phyloP scores from a whole-genome alignment of 2,113 vertebrate genomes.

The cat (Felis catus) region F.catus_Fca126_mat1.0 CM031421.1:29000501-29001000 shows the following conservation, averaged over 20 bases:
- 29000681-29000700: not conserved
- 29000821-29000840: not conserved
- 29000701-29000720: too few species aligned
- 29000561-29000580: not conserved
- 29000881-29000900: not conserved
- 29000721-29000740: not conserved
- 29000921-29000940: not conserved
- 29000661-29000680: not conserved
- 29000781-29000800: too few species aligned
- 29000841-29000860: not conserved
- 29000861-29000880: not conserved
- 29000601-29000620: not conserved
- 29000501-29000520: conserved; percentile 67
- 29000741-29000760: not conserved
- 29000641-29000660: not conserved
- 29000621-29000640: fast-evolving
- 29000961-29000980: too few species aligned
- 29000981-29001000: not conserved
- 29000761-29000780: not conserved
- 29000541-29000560: not conserved
- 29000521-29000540: not conserved
- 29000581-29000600: not conserved
- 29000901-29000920: not conserved
- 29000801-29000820: not conserved
- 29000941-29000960: not conserved